A percentile compares a stretch with the other conserved stretches of the same genome.
phyloP scores from a whole-genome alignment of 2,797 vertebrate genomes.

The Lindbergichthys nudifrons region DNA sequence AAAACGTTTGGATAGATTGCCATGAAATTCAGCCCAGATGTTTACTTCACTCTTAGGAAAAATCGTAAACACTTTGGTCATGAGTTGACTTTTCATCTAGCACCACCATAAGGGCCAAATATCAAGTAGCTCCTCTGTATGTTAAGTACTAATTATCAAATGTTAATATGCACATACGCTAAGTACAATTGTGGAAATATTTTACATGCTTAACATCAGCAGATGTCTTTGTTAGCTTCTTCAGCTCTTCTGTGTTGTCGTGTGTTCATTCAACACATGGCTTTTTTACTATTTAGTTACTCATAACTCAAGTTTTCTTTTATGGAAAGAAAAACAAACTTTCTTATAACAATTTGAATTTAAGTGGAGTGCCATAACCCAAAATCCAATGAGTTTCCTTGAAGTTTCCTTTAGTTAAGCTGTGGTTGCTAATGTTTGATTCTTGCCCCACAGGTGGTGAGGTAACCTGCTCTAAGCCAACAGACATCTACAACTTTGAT shows the following conservation, averaged over 20 bases:
- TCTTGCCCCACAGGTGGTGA: constrained; percentile 76
- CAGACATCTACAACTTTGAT: constrained; percentile 92
- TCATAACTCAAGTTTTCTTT: not conserved
- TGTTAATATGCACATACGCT: not conserved
- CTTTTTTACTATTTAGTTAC: not conserved
- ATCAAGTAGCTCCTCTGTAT: not conserved
- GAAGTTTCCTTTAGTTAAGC: not conserved
- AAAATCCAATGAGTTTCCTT: too few species aligned
- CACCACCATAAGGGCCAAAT: not conserved
- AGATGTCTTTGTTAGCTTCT: not conserved
- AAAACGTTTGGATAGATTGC: not conserved
- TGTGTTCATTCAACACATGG: not conserved
- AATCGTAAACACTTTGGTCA: not conserved
- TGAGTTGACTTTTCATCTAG: not conserved
- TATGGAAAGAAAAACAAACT: too few species aligned
- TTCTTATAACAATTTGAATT: too few species aligned
- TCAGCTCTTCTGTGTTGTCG: not conserved
- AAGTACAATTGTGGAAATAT: not conserved
- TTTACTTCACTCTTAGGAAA: not conserved
- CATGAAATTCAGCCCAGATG: not conserved
- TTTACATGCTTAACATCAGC: not conserved
- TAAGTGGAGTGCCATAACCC: too few species aligned
- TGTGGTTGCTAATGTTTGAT: constrained; percentile 16
- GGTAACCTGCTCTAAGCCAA: constrained; percentile 78
- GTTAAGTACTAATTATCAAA: not conserved